phyloP scores from a whole-genome alignment of 2,888 invertebrate genomes.

The Eremobia ochroleuca region DNA sequence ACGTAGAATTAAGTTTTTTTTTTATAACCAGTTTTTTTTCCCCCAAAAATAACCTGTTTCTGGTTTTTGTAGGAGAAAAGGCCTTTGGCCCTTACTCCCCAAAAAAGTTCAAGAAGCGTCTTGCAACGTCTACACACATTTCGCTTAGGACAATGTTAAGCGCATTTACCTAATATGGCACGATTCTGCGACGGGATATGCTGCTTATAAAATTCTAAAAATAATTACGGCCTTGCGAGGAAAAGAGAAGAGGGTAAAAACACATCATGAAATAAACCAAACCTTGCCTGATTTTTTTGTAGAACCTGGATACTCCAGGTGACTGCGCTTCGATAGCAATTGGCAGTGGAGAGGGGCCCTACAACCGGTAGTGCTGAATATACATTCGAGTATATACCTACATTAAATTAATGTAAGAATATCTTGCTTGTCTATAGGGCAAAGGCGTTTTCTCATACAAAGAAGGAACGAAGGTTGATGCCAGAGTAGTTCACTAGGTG shows the following conservation, averaged over 20 bases:
- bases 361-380: no score
- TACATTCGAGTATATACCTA: background rate
- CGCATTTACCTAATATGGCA: background rate
- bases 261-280: background rate
- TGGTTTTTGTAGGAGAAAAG: background rate
- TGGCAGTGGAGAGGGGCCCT: no score
- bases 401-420: background rate
- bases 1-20: background rate
- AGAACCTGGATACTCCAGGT: background rate
- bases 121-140: background rate
- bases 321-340: background rate
- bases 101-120: background rate
- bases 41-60: background rate
- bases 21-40: background rate
- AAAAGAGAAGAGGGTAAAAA: background rate
- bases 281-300: background rate
- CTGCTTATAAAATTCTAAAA: background rate
- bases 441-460: no score
- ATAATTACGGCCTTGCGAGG: background rate
- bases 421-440: background rate
- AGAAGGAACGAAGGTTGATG: no score
- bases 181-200: no score
- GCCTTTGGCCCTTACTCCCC: background rate
- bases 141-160: background rate
- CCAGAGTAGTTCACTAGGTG: background rate